Percentiles rank a stretch among this genome's conserved stretches.
Conservation (phyloP, 2,888 invertebrate genomes). For the Orthosia incerta region DNA sequence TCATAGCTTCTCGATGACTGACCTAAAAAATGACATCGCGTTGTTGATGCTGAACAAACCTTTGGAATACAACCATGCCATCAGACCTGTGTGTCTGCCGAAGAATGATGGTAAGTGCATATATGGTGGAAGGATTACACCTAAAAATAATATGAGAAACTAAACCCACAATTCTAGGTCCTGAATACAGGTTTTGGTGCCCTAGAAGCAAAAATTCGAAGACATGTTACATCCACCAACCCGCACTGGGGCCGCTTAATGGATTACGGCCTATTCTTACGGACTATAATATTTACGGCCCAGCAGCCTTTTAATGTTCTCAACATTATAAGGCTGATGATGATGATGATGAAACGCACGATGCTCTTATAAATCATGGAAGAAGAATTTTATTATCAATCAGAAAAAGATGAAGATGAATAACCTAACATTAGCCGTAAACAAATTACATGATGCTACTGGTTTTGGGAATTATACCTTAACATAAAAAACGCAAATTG, state of each 20-base stretch:
- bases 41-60: conserved; percentile 94
- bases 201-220: too few species aligned
- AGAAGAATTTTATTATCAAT: background rate
- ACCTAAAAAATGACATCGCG: conserved; percentile 96
- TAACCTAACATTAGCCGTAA: background rate
- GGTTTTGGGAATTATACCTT: conserved; percentile 8
- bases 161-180: too few species aligned
- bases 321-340: too few species aligned
- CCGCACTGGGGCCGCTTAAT: too few species aligned
- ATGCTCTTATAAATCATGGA: background rate
- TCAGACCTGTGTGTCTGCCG: conserved; percentile 96
- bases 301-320: too few species aligned
- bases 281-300: too few species aligned
- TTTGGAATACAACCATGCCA: conserved; percentile 94
- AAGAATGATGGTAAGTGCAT: conserved; percentile 84
- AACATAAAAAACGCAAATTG: conserved; percentile 26
- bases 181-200: too few species aligned
- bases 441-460: conserved; percentile 7
- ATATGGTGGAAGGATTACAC: background rate
- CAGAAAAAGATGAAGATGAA: background rate
- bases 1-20: conserved; percentile 95
- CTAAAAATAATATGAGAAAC: background rate
- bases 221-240: too few species aligned
- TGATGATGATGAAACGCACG: background rate
- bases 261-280: too few species aligned